Evolutionary conservation across 2,113 vertebrate genomes (phyloP).

Genomic region (Sturnira hondurensis): DNA sequence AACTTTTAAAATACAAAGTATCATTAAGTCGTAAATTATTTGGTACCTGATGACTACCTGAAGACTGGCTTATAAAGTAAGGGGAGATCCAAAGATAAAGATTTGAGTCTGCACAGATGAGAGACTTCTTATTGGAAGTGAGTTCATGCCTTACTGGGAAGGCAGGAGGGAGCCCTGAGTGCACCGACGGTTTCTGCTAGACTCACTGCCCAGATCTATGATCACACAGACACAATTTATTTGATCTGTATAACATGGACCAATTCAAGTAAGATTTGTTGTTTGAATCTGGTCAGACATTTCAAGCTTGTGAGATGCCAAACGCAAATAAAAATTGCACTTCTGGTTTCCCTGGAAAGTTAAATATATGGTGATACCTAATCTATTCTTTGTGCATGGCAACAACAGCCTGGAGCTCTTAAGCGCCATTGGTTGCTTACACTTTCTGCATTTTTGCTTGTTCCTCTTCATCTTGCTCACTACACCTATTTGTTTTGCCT

Average conservation of each 20-base stretch:
- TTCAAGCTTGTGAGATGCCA: not conserved
- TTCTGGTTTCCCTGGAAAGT: not conserved
- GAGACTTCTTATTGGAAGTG: not conserved
- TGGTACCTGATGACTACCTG: not conserved
- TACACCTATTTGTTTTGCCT: not conserved
- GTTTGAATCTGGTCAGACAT: not conserved
- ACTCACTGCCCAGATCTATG: not conserved
- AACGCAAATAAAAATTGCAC: not conserved
- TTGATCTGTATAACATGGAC: not conserved
- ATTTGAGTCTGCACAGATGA: not conserved
- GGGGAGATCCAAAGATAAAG: not conserved
- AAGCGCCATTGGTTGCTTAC: not conserved
- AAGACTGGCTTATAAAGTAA: not conserved
- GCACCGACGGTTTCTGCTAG: not conserved
- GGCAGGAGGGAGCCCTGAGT: not conserved
- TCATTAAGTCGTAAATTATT: not conserved
- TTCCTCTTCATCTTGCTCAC: not conserved
- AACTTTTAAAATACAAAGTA: not conserved
- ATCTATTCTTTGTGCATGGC: not conserved
- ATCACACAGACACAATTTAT: not conserved
- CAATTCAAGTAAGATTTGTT: not conserved
- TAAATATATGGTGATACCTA: not conserved
- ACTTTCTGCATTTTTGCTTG: not conserved
- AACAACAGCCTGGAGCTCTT: not conserved
- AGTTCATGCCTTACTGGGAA: not conserved